Evolutionary conservation across 2,888 invertebrate genomes (phyloP), one percentile per base, ranked within the genome.

Genomic region (Muschampia plurimacula): DNA sequence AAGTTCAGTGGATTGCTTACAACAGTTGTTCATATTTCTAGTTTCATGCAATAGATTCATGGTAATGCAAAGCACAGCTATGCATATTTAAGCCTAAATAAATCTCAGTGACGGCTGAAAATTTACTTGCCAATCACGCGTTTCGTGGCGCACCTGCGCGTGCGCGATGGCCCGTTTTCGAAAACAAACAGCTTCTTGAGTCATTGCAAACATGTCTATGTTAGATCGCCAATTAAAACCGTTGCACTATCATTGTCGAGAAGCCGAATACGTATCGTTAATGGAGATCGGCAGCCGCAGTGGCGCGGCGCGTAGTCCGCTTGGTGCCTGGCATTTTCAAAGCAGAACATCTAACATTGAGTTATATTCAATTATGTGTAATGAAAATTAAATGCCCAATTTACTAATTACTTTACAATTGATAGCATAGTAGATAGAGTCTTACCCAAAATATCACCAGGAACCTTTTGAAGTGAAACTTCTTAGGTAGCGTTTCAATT

Each of bases 141-240:
- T 71, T 74, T 73, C 73, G 75, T 74, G 74, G 80, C 74, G 78
- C 82, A 84, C 80, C 82, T 85, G 82, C 79, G 76, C 79, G 75
- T 77, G 77, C 75, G 73, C 74, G 78, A 76, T 78, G 81, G 74
- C 79, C 80, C 77, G 75, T 76, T 79, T 80, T 80, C 77, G 77
- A 77, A 76, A 81, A 81, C 78, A 77, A 81, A 79, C 78, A 76
- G 74, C 77, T 76, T 76, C 77, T 78, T 77, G 59, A 77, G 73
- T 75, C 75, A 74, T 74, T 76, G 74, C 75, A 75, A 81, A 78
- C 79, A 82, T 78, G 79, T 49, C 46, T 78, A 80, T 80, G 81
- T 82, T 82, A 81, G 77, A 81, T 79, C 81, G 82, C 86, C 89
- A 89, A 89, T 90, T 89, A 89, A 87, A 88, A 81, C 79, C 82